phyloP scores from a whole-genome alignment of 2,888 invertebrate genomes.

The Napeogenes inachia region DNA sequence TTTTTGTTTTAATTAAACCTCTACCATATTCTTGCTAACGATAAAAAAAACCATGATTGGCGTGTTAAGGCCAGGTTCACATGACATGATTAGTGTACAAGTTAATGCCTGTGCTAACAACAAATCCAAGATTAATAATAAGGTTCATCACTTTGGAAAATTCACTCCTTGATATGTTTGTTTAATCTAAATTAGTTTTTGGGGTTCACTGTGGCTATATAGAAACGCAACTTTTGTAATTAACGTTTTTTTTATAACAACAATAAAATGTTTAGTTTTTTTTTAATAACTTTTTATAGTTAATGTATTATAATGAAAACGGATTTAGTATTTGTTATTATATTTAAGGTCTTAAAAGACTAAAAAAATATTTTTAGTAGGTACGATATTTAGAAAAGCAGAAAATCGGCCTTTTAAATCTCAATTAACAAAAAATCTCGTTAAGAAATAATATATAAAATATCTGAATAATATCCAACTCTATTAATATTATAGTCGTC shows the following conservation, averaged over 20 bases:
- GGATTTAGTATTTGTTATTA: too few relatives aligned
- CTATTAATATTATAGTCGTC: background rate
- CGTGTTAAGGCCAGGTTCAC: slow-evolving; percentile 5
- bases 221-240: slow-evolving; percentile 8
- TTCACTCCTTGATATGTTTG: slow-evolving; percentile 27
- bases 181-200: slow-evolving; percentile 26
- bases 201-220: slow-evolving; percentile 20
- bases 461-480: background rate
- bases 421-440: slow-evolving; percentile 4
- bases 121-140: slow-evolving; percentile 41
- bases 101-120: slow-evolving; percentile 30
- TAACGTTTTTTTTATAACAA: background rate
- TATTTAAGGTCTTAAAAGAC: too few relatives aligned
- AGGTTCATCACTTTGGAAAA: slow-evolving; percentile 11
- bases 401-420: background rate
- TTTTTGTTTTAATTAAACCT: background rate
- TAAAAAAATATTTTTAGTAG: too few relatives aligned
- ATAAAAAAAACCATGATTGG: background rate
- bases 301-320: too few relatives aligned
- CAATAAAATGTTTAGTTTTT: background rate
- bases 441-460: background rate
- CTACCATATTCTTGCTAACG: background rate
- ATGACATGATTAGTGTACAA: slow-evolving; percentile 28
- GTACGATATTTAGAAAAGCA: slow-evolving; percentile 1
- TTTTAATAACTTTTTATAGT: too few relatives aligned